phyloP scores from a whole-genome alignment of 2,888 invertebrate genomes.

The Ectemnius lituratus region DNA sequence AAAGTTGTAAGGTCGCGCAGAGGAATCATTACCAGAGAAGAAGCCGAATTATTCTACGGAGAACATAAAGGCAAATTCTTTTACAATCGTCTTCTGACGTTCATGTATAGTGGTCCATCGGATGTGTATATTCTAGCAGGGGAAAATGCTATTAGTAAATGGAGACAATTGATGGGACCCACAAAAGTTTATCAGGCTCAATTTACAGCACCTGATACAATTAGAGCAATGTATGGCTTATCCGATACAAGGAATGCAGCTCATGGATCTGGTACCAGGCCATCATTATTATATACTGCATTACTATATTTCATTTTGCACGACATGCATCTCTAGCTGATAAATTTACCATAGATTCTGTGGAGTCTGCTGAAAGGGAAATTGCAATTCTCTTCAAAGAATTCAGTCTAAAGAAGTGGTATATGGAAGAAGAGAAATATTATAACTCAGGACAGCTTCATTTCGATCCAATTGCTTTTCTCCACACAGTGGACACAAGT shows the following conservation, averaged over 20 bases:
- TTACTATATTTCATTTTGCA: constrained; percentile 17
- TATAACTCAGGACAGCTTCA: constrained; percentile 78
- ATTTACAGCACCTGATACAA: constrained; percentile 86
- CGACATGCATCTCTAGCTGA: too few relatives aligned
- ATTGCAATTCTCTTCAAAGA: constrained; percentile 92
- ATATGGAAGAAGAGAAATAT: constrained; percentile 79
- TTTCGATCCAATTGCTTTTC: constrained; percentile 80
- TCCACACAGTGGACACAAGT: constrained; percentile 77
- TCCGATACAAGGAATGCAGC: constrained; percentile 97
- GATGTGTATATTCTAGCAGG: constrained; percentile 89
- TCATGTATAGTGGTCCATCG: constrained; percentile 93
- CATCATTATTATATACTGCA: background rate
- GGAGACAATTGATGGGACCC: constrained; percentile 93
- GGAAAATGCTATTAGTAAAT: constrained; percentile 86
- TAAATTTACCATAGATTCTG: constrained; percentile 82
- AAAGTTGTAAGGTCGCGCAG: constrained; percentile 85
- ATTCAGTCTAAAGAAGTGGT: constrained; percentile 85
- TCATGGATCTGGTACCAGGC: constrained; percentile 91
- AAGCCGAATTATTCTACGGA: constrained; percentile 87
- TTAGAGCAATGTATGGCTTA: constrained; percentile 91
- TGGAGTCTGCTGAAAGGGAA: constrained; percentile 86
- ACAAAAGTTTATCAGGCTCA: constrained; percentile 92
- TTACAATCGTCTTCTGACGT: constrained; percentile 88
- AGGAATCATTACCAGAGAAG: constrained; percentile 80
- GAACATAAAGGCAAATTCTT: constrained; percentile 92